Percentiles rank a stretch among this genome's conserved stretches.
Conservation (phyloP, 2,797 vertebrate species). For the Enteromius afrohamiltoni region DNA sequence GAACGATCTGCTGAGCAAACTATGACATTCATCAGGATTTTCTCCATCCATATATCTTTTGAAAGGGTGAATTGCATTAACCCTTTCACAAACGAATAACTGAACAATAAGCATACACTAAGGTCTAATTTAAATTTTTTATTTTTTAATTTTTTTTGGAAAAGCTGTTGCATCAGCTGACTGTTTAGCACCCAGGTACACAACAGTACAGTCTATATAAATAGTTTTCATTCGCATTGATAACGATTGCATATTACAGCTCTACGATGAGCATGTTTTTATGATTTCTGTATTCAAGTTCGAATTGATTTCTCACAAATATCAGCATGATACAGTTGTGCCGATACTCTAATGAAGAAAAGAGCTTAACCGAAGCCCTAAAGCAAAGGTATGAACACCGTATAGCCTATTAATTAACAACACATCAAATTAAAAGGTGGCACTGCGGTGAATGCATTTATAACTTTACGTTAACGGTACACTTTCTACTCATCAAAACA, state of each 20-base stretch:
- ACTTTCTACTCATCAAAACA: not conserved
- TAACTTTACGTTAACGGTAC: not conserved
- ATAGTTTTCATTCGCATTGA: not conserved
- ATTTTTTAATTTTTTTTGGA: no score
- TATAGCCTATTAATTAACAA: not conserved
- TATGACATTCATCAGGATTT: not conserved
- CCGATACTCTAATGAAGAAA: not conserved
- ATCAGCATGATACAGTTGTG: not conserved
- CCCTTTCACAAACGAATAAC: not conserved
- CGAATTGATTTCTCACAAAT: not conserved
- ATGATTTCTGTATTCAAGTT: not conserved
- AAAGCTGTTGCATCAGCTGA: not conserved
- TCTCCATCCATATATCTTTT: not conserved
- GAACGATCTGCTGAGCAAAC: not conserved
- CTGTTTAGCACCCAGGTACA: not conserved
- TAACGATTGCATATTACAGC: not conserved
- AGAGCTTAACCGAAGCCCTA: not conserved
- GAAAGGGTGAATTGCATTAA: not conserved
- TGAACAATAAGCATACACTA: not conserved
- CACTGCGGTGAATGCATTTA: not conserved
- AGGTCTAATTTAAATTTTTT: not conserved
- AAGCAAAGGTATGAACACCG: not conserved
- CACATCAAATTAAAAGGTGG: not conserved
- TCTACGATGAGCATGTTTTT: not conserved
- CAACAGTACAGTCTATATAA: not conserved